Evolutionary conservation across 2,888 invertebrate species (phyloP), one percentile per base, ranked within the genome.

Genomic region (Lathronympha strigana): DNA sequence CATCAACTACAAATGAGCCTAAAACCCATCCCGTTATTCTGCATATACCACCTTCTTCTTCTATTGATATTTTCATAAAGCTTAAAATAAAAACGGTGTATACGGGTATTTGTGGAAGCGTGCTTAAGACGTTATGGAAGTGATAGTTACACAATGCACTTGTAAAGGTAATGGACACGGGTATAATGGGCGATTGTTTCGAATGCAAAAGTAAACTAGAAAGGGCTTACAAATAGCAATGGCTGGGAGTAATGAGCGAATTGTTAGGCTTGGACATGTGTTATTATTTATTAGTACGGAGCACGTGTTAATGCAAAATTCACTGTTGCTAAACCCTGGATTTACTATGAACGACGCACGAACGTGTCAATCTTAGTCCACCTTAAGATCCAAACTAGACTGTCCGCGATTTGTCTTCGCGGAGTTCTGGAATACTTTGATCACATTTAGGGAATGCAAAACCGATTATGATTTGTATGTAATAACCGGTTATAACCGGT

Each of bases 121-220:
- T 15, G 19, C 5, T 45, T 57, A 1, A 9, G 57, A 45, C 31
- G 31, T 57, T 57, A 31, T 45, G 13, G n/a, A 31, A 31, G 31
- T 19, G 17, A 45, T n/a, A 5, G n/a, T 45, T 57, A 5, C 6
- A 45, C 57, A 57, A 45, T 57, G 57, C 57, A 57, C 43, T 57
- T 57, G 57, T 57, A 53, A 33, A 53, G 36, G 51, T 36, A 57
- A 31, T 57, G 40, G 57, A 45, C 31, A 45, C n/a, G 31, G 55
- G 43, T 28, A 31, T 57, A 57, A 57, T 57, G 43, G 57, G 19
- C 45, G 19, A 57, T 57, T 57, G 57, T 57, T 57, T 45, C 57
- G 31, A 55, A 57, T 57, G 43, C 57, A 31, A 57, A 57, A 43
- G 57, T 43, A 45, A 43, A 55, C 40, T 40, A 19, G 55, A 55